phyloP scores from a whole-genome alignment of 2,113 vertebrate genomes.

The Myrmophylax atrothorax region DNA sequence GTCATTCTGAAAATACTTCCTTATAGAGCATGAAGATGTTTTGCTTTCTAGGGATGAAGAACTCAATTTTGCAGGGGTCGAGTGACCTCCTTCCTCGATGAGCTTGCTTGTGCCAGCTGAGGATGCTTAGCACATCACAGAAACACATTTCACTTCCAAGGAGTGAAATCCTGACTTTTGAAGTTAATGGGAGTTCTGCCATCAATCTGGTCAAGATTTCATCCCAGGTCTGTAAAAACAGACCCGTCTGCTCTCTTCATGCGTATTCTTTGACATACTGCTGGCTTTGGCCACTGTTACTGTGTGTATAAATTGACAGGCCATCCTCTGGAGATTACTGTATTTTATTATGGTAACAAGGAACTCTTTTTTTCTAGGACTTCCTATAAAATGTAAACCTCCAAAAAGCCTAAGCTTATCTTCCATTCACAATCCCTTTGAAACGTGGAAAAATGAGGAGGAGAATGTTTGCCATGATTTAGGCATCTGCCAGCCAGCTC shows the following conservation, averaged over 20 bases:
- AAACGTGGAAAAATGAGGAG: neutral
- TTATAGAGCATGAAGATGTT: neutral
- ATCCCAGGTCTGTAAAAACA: neutral
- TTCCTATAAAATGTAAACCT: neutral
- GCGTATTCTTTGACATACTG: neutral
- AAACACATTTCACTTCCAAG: neutral
- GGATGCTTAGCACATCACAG: neutral
- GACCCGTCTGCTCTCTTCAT: neutral
- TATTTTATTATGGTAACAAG: neutral
- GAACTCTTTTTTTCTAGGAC: neutral
- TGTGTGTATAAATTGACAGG: neutral
- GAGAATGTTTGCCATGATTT: neutral
- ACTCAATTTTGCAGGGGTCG: neutral
- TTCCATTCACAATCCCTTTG: neutral
- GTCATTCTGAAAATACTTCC: neutral
- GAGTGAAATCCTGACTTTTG: neutral
- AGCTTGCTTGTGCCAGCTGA: neutral
- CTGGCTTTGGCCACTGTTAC: neutral
- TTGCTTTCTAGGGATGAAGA: slow-evolving; percentile 17
- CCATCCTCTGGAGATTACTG: neutral
- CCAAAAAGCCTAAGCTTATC: neutral
- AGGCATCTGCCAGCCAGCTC: neutral
- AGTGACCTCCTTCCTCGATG: neutral
- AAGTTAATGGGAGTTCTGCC: neutral
- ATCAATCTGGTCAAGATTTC: neutral